phyloP scores from a whole-genome alignment of 2,797 vertebrate species.

The Fundulus diaphanus region DNA sequence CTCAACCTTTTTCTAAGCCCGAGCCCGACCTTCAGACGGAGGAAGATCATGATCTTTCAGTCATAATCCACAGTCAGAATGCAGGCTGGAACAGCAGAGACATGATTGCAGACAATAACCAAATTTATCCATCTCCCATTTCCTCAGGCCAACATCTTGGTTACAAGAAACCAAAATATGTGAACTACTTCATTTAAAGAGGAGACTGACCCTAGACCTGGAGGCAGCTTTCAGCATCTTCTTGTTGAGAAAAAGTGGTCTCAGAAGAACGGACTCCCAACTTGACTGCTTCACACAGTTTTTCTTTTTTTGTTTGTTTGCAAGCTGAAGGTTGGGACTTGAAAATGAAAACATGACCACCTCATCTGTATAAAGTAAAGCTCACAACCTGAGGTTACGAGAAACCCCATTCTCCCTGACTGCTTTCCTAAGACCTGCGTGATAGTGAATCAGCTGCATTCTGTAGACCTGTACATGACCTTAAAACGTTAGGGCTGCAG shows the following conservation, averaged over 20 bases:
- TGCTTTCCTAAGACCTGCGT: no score
- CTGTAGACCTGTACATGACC: no score
- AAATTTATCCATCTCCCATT: neutral
- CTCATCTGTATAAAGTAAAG: no score
- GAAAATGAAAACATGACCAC: no score
- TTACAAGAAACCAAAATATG: neutral
- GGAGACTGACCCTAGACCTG: neutral
- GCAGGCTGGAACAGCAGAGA: neutral
- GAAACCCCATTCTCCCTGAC: no score
- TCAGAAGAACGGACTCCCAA: neutral
- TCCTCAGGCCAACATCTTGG: neutral
- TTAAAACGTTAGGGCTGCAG: no score
- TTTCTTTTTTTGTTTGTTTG: no score
- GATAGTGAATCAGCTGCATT: no score
- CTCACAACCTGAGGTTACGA: no score
- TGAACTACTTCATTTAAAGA: neutral
- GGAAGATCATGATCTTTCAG: neutral
- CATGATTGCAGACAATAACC: neutral
- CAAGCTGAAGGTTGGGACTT: no score
- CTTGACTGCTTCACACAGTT: neutral
- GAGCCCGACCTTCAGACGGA: neutral
- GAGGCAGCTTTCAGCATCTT: neutral
- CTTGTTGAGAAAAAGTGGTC: neutral
- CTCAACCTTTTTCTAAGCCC: neutral
- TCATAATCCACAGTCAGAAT: neutral